Evolutionary conservation across 2,888 invertebrate genomes (phyloP).

Genomic region (Priocnemis perturbator): DNA sequence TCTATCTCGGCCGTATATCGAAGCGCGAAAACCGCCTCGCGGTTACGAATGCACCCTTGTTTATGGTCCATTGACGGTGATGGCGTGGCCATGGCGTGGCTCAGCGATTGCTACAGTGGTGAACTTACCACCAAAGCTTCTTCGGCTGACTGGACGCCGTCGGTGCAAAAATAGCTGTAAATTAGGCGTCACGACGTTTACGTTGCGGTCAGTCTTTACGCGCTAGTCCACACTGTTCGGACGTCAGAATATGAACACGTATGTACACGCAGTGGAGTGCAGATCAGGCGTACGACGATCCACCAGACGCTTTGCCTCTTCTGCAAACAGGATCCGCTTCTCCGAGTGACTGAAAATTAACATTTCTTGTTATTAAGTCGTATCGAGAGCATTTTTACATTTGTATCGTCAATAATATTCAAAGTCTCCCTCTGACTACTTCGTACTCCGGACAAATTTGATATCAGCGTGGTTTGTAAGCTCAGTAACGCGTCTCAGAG

Average conservation of each 20-base stretch:
- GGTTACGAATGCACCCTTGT: constrained; percentile 41
- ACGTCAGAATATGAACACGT: too few relatives aligned
- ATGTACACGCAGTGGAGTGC: constrained; percentile 18
- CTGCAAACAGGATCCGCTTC: not conserved
- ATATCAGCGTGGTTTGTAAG: too few relatives aligned
- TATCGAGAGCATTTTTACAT: too few relatives aligned
- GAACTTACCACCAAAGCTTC: constrained; percentile 1
- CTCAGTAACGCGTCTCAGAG: not conserved
- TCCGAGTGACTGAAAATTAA: too few relatives aligned
- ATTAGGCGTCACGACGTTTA: constrained; percentile 62
- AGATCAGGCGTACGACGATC: too few relatives aligned
- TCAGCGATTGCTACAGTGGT: not conserved
- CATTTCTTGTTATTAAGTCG: too few relatives aligned
- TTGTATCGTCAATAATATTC: too few relatives aligned
- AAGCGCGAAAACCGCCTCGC: constrained; percentile 37
- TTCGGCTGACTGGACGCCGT: constrained; percentile 7
- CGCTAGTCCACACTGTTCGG: constrained; percentile 8
- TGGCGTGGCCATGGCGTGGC: too few relatives aligned
- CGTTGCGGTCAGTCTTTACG: constrained; percentile 48
- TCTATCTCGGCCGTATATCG: constrained; percentile 43
- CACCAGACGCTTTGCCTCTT: too few relatives aligned
- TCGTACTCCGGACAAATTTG: too few relatives aligned
- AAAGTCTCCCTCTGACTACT: too few relatives aligned
- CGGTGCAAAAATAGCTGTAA: constrained; percentile 60
- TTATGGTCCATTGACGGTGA: constrained; percentile 36